Conservation (phyloP, 2,888 invertebrate genomes). For the Euplagia quadripunctaria region DNA sequence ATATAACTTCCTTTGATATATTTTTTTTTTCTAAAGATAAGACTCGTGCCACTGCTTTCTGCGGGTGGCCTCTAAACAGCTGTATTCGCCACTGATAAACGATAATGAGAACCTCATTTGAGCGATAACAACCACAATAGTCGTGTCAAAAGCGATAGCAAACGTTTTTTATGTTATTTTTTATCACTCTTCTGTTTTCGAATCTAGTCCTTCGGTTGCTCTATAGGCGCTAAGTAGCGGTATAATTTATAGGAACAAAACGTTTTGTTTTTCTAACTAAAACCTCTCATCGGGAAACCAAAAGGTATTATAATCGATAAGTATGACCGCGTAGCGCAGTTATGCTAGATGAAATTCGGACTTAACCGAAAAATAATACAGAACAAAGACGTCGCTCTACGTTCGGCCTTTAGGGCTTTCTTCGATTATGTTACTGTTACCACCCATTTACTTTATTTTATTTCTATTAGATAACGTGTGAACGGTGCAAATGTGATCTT, state of each 20-base stretch:
- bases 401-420: background rate
- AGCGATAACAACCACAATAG: conserved; percentile 48
- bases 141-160: conserved; percentile 39
- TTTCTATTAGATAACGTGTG: conserved; percentile 68
- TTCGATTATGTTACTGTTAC: background rate
- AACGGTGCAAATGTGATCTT: conserved; percentile 81
- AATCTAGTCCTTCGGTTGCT: background rate
- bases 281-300: no score
- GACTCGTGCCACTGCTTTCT: conserved; percentile 26
- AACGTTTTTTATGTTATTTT: conserved; percentile 17
- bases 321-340: no score
- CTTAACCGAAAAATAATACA: background rate
- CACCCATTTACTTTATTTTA: conserved; percentile 19
- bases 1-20: conserved; percentile 21
- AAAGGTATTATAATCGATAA: no score
- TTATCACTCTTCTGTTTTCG: background rate
- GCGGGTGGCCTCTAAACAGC: conserved; percentile 52
- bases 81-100: conserved; percentile 49
- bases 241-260: background rate
- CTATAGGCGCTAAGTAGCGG: background rate
- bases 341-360: no score
- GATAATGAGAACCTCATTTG: conserved; percentile 48
- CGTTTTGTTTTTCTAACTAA: background rate
- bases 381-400: background rate
- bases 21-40: conserved; percentile 30